Conservation (phyloP, 2,113 vertebrate species). For the Oenanthe oenanthe region DNA sequence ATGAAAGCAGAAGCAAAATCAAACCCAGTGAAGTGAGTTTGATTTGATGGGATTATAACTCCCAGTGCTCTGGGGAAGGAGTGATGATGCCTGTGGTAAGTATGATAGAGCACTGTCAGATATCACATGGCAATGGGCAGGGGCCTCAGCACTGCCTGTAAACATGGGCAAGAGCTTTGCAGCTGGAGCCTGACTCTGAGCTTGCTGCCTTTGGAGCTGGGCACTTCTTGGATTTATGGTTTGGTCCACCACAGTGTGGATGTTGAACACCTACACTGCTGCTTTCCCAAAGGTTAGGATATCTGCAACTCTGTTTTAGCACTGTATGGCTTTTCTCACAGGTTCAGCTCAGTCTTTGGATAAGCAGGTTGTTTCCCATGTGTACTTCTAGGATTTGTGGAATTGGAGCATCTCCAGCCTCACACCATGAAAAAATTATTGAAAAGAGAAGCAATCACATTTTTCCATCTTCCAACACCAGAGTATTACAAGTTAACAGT, state of each 20-base stretch:
- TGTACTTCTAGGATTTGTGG: background rate
- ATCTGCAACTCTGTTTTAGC: background rate
- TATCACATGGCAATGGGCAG: background rate
- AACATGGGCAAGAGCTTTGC: background rate
- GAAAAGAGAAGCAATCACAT: background rate
- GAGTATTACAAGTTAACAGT: background rate
- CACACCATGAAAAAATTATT: background rate
- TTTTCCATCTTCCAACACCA: background rate
- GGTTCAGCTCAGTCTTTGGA: background rate
- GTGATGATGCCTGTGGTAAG: background rate
- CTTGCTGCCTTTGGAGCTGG: background rate
- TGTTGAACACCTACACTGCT: fast-evolving
- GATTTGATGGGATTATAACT: background rate
- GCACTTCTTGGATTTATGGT: background rate
- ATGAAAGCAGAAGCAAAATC: constrained; percentile 26
- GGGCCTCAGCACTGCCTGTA: background rate
- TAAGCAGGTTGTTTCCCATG: background rate
- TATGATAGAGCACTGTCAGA: background rate
- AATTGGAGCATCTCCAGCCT: background rate
- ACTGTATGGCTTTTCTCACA: background rate
- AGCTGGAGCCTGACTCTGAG: background rate
- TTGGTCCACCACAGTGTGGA: background rate
- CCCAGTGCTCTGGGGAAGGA: background rate
- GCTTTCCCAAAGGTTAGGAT: background rate
- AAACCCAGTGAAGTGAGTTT: background rate